Evolutionary conservation across 2,113 vertebrate genomes (phyloP).

Genomic region (Pterophyllum scalare): DNA sequence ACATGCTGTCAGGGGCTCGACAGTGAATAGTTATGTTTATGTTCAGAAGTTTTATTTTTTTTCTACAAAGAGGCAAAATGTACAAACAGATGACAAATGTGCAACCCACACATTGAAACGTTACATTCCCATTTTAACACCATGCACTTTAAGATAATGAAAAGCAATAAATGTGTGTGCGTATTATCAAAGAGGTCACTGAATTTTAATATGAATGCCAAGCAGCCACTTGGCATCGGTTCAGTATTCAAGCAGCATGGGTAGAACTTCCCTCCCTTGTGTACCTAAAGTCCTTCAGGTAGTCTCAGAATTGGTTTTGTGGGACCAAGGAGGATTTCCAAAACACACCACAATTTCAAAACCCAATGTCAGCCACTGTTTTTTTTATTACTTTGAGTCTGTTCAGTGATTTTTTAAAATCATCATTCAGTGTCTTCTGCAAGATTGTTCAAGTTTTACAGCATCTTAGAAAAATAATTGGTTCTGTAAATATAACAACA

Average conservation of each 20-base stretch:
- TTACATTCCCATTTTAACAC: conserved; percentile 77
- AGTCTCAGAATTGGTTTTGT: conserved; percentile 33
- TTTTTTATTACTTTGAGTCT: conserved; percentile 54
- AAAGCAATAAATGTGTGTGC: conserved; percentile 62
- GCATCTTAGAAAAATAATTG: conserved; percentile 83
- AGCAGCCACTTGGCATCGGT: conserved; percentile 58
- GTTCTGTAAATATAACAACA: conserved; percentile 78
- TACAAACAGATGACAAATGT: conserved; percentile 85
- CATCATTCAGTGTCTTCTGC: conserved; percentile 37
- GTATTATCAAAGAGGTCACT: conserved; percentile 55
- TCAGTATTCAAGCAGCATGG: conserved; percentile 66
- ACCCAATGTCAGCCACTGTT: conserved; percentile 34
- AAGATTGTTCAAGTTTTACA: conserved; percentile 70
- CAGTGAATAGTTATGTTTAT: conserved; percentile 39
- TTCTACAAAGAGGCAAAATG: conserved; percentile 78
- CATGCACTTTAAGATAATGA: conserved; percentile 74
- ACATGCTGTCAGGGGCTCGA: conserved; percentile 48
- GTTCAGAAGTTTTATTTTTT: conserved; percentile 63
- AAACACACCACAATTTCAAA: conserved; percentile 51
- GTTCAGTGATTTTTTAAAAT: conserved; percentile 30
- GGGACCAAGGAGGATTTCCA: conserved; percentile 35
- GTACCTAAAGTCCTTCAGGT: conserved; percentile 45
- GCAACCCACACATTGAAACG: conserved; percentile 79
- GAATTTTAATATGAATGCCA: conserved; percentile 61
- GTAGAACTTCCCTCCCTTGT: conserved; percentile 39